Evolutionary conservation across 1,140 invertebrate species (phyloP).

Genomic region (Aphelinus atriplicis): DNA sequence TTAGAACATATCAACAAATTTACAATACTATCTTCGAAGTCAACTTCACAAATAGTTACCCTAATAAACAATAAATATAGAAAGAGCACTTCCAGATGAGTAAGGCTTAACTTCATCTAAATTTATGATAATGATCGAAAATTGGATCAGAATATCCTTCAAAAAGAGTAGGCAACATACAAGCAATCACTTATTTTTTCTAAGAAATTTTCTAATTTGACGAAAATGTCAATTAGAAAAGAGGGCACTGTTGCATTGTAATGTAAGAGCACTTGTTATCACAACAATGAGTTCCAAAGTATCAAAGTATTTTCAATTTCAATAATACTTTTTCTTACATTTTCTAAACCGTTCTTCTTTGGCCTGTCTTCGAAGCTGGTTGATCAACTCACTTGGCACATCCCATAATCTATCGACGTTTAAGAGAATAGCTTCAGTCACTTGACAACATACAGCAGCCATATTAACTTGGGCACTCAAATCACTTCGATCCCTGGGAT

Average conservation of each 20-base stretch:
- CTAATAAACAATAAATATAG: not conserved
- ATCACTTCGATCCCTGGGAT: slow-evolving; percentile 67
- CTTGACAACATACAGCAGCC: slow-evolving; percentile 83
- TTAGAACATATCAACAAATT: too few species aligned
- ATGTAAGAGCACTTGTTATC: slow-evolving; percentile 20
- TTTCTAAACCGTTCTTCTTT: slow-evolving; percentile 67
- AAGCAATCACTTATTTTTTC: not conserved
- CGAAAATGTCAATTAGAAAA: not conserved
- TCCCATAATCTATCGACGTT: slow-evolving; percentile 80
- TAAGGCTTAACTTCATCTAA: slow-evolving; percentile 13
- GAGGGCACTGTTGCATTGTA: slow-evolving; percentile 20
- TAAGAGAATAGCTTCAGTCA: slow-evolving; percentile 82
- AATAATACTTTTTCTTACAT: slow-evolving; percentile 61
- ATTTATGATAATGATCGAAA: slow-evolving; percentile 7
- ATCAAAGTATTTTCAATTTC: not conserved
- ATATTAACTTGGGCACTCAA: slow-evolving; percentile 79
- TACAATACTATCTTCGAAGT: too few species aligned
- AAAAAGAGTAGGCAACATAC: too few species aligned
- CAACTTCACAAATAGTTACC: slow-evolving; percentile 8
- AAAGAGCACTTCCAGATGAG: slow-evolving; percentile 3
- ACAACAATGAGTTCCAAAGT: slow-evolving; percentile 7
- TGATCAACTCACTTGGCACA: slow-evolving; percentile 77
- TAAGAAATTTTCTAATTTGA: not conserved
- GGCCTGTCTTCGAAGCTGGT: slow-evolving; percentile 73
- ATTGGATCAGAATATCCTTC: not conserved